Evolutionary conservation across 2,797 vertebrate species (phyloP).

Genomic region (Typhlichthys subterraneus): DNA sequence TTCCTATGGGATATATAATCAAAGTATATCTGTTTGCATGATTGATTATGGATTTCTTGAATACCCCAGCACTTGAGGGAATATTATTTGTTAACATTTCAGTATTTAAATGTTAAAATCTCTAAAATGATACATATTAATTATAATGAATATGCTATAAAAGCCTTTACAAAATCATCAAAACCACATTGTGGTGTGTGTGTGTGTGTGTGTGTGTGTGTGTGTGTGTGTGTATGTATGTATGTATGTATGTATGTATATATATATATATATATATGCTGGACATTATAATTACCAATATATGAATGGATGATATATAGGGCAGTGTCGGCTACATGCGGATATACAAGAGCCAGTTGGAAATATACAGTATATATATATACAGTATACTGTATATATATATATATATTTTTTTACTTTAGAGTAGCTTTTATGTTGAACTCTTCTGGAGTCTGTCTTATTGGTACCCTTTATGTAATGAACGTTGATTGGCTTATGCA

Average conservation of each 20-base stretch:
- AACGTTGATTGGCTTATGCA: neutral
- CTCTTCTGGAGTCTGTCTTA: neutral
- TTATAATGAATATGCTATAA: too few species aligned
- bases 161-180: neutral
- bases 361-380: neutral
- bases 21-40: neutral
- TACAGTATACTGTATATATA: too few species aligned
- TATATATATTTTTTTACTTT: too few species aligned
- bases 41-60: neutral
- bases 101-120: slow-evolving; percentile 10
- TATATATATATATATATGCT: too few species aligned
- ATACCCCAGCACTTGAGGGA: neutral
- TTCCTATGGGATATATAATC: neutral
- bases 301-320: slow-evolving; percentile 3
- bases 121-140: neutral
- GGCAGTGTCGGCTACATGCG: neutral
- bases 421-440: too few species aligned
- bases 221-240: too few species aligned
- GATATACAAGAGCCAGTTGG: slow-evolving; percentile 1
- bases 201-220: too few species aligned
- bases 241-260: too few species aligned
- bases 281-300: too few species aligned
- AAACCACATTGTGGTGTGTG: too few species aligned
- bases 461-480: neutral
- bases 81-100: neutral